Conservation (phyloP, 2,888 invertebrate species). For the Papilio demoleus region DNA sequence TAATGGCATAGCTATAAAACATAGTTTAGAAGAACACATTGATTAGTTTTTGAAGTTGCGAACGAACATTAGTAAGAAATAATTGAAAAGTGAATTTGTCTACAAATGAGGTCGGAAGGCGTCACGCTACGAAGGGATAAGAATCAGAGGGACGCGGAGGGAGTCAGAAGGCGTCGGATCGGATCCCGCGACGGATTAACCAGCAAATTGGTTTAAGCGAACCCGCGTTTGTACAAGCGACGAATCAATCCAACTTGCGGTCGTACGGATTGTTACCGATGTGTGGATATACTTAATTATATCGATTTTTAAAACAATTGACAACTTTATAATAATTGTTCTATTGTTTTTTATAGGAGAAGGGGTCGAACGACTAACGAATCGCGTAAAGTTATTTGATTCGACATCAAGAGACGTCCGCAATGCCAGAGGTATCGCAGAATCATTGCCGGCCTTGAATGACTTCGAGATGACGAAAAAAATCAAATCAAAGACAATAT, state of each 20-base stretch:
- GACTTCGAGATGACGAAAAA: too few species aligned
- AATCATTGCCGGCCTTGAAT: too few species aligned
- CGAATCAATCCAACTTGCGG: slow-evolving; percentile 71
- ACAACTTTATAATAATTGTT: not conserved
- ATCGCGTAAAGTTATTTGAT: too few species aligned
- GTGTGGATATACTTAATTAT: slow-evolving; percentile 43
- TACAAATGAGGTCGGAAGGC: slow-evolving; percentile 43
- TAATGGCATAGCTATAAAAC: too few species aligned
- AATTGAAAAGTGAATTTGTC: slow-evolving; percentile 51
- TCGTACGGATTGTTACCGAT: slow-evolving; percentile 44
- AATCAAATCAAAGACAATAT: too few species aligned
- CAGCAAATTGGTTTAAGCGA: slow-evolving; percentile 74
- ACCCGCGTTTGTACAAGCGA: slow-evolving; percentile 57
- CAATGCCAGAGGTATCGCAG: too few species aligned
- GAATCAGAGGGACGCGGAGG: slow-evolving; percentile 24
- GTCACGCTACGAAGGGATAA: slow-evolving; percentile 31
- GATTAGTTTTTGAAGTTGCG: too few species aligned
- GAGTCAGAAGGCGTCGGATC: slow-evolving; percentile 62
- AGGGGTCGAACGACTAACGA: too few species aligned
- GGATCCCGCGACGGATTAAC: slow-evolving; percentile 68
- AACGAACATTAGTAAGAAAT: slow-evolving; percentile 1
- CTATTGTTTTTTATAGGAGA: too few species aligned
- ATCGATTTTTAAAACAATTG: slow-evolving; percentile 30
- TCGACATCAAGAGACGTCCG: too few species aligned
- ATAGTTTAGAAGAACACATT: too few species aligned